Base-by-base conservation (phyloP, 2,113 vertebrate genomes). In the Neolamprologus devosi region DNA sequence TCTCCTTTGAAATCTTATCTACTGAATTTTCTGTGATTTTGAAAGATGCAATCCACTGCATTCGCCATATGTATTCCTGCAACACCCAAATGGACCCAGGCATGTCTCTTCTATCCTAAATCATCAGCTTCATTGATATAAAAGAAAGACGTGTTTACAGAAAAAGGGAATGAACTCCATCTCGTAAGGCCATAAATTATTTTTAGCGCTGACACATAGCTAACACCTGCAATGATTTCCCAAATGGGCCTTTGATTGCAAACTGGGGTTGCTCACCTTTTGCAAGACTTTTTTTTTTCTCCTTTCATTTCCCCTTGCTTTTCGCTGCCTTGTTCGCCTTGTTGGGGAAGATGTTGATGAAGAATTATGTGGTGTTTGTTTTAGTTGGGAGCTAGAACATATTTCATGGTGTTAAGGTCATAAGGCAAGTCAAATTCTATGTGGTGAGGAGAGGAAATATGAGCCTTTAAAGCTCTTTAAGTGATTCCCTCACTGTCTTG, bases 291-390 rank as follows among this genome's bases (percentile, higher is more conserved):
- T 57, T 83, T 35, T 26, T n/a, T 26, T 82, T 86, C 81, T 87
- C 68, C 54, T 84, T 81, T 70, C n/a, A 16, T 16, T 23, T 23
- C 26, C 33, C 21, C 40, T 6, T 33, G 26, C 81, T 35, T 60
- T 60, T 45, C 3, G 13, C 82, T 58, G n/a, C 81, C 90, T 91
- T 85, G 84, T 86, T 83, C 88, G n/a, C 35, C 85, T 63, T 91
- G 92, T 91, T 91, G 86, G 84, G 82, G 87, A 94, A 88, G 86
- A 93, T 93, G 92, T 82, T 92, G 93, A 96, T 95, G 88, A 94
- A 95, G 95, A 96, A 92, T 92, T 95, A 96, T 96, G 95, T 85
- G 91, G 85, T 96, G 95, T 97, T 97, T 96, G 96, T 95, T 96
- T 96, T 95, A 91, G 92, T 96, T 95, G 45, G 91, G 91, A 93